Evolutionary conservation across 2,888 invertebrate species (phyloP).

Genomic region (Scaptomyza parva): DNA sequence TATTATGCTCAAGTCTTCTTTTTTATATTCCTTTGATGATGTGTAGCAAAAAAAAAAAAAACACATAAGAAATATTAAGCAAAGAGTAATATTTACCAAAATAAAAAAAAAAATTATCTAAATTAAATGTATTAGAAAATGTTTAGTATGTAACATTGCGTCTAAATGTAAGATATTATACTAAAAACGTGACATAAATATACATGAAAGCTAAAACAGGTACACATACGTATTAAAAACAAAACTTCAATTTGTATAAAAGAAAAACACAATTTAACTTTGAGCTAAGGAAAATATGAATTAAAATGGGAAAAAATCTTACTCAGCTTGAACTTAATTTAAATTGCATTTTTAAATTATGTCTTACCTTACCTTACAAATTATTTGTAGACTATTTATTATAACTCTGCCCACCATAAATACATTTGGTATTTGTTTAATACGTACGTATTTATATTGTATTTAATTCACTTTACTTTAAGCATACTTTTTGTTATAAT

Average conservation of each 20-base stretch:
- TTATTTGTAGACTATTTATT: constrained; percentile 41
- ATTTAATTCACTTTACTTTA: constrained; percentile 21
- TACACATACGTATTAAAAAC: constrained; percentile 24
- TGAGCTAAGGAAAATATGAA: background rate
- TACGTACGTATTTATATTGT: constrained; percentile 36
- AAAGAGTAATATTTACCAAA: constrained; percentile 32
- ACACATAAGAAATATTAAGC: constrained; percentile 17
- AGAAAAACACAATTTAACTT: constrained; percentile 21
- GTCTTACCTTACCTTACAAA: constrained; percentile 40
- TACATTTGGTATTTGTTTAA: constrained; percentile 47
- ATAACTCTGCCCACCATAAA: constrained; percentile 53
- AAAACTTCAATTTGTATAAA: constrained; percentile 35
- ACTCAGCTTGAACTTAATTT: background rate
- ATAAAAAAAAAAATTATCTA: constrained; percentile 39
- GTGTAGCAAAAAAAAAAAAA: constrained; percentile 5
- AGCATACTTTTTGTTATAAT: constrained; percentile 15
- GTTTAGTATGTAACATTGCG: constrained; percentile 66
- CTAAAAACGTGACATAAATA: constrained; percentile 33
- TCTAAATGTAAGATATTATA: constrained; percentile 67
- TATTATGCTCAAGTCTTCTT: constrained; percentile 23
- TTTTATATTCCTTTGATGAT: background rate
- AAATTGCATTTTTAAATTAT: constrained; percentile 13
- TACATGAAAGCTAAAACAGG: constrained; percentile 37
- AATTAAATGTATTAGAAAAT: constrained; percentile 78
- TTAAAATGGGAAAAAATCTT: background rate